phyloP scores from a whole-genome alignment of 2,888 invertebrate species.

The Agapetus fuscipes region DNA sequence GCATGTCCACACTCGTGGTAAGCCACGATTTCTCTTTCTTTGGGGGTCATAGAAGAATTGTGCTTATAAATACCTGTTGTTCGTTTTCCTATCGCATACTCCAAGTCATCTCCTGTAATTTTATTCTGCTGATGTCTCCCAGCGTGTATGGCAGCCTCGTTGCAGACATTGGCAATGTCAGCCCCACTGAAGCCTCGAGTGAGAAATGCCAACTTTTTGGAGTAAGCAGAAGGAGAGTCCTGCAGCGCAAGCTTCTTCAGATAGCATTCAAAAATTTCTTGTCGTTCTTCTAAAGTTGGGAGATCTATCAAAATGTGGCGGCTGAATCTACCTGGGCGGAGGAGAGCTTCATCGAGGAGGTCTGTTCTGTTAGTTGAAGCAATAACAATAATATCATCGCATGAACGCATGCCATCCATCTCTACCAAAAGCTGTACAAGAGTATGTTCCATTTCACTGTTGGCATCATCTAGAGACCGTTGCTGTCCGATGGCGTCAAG shows the following conservation, averaged over 20 bases:
- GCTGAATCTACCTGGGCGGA: constrained; percentile 95
- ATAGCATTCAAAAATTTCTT: constrained; percentile 90
- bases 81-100: constrained; percentile 83
- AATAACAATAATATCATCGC: constrained; percentile 88
- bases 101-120: constrained; percentile 66
- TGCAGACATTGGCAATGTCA: constrained; percentile 96
- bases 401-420: constrained; percentile 96
- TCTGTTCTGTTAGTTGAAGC: constrained; percentile 96
- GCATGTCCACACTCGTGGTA: constrained; percentile 93
- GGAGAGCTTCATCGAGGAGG: constrained; percentile 89
- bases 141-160: constrained; percentile 94
- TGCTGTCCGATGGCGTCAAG: constrained; percentile 95
- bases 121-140: constrained; percentile 65
- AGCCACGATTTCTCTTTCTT: constrained; percentile 67
- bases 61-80: constrained; percentile 81
- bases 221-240: constrained; percentile 55
- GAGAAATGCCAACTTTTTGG: constrained; percentile 55
- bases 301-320: constrained; percentile 93
- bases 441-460: constrained; percentile 90
- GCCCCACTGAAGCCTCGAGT: constrained; percentile 85
- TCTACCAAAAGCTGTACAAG: constrained; percentile 95
- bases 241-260: constrained; percentile 72
- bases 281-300: constrained; percentile 80
- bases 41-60: constrained; percentile 68
- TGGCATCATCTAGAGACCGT: constrained; percentile 48